Conservation (phyloP, 2,797 vertebrate species). For the Esox lucius region DNA sequence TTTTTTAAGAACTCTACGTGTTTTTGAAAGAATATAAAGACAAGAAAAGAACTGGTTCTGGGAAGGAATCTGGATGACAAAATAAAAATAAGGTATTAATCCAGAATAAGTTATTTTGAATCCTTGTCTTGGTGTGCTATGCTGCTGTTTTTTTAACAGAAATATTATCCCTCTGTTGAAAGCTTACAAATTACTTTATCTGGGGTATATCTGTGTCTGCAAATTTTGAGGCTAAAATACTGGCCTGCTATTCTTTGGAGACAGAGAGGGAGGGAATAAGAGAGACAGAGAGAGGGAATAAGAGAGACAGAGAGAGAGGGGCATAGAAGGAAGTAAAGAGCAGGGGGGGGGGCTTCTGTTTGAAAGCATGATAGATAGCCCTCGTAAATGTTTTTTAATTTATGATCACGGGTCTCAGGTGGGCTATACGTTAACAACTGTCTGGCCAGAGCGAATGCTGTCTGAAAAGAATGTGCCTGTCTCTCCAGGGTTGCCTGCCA, state of each 20-base stretch:
- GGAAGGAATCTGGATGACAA: neutral
- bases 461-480: slow-evolving; percentile 2
- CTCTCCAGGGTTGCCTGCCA: slow-evolving; percentile 30
- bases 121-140: neutral
- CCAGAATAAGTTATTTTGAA: neutral
- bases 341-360: slow-evolving; percentile 28
- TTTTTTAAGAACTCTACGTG: neutral
- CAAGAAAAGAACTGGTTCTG: neutral
- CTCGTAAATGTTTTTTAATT: slow-evolving; percentile 37
- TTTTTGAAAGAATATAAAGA: neutral
- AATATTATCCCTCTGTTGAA: neutral
- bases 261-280: neutral
- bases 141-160: neutral
- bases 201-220: neutral
- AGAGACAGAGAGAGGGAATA: neutral
- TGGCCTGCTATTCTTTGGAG: neutral
- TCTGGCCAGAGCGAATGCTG: slow-evolving; percentile 34
- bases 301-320: neutral
- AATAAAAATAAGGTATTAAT: neutral
- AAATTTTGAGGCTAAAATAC: neutral
- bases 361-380: slow-evolving; percentile 8
- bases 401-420: slow-evolving; percentile 44
- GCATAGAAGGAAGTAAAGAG: neutral
- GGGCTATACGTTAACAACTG: slow-evolving; percentile 48
- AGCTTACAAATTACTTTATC: neutral